Evolutionary conservation across 1,140 invertebrate genomes (phyloP).

Genomic region (Telenomus remus): DNA sequence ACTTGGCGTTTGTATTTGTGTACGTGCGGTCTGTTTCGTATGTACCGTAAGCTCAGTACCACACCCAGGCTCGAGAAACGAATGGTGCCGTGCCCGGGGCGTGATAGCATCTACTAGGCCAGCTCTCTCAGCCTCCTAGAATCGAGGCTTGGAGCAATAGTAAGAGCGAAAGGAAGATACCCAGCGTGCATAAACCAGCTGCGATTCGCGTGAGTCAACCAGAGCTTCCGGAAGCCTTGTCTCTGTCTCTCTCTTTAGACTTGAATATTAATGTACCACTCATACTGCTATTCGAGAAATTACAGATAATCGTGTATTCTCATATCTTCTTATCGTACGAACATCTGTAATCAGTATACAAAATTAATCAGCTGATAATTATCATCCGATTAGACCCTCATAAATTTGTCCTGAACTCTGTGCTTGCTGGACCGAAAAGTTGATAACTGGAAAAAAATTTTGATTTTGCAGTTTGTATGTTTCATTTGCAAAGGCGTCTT

Average conservation of each 20-base stretch:
- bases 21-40: constrained; percentile 34
- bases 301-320: constrained; percentile 20
- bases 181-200: constrained; percentile 37
- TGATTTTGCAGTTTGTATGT: no score
- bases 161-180: constrained; percentile 23
- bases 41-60: constrained; percentile 51
- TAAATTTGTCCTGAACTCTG: constrained; percentile 17
- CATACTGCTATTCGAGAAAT: constrained; percentile 28
- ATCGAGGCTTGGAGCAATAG: constrained; percentile 10
- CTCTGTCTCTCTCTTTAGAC: constrained; percentile 9
- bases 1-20: constrained; percentile 19
- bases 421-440: no score
- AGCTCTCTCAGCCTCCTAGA: constrained; percentile 47
- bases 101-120: constrained; percentile 55
- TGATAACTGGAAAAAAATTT: no score
- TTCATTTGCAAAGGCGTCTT: no score
- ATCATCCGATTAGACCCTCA: constrained; percentile 8
- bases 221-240: constrained; percentile 48
- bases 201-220: constrained; percentile 52
- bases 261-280: constrained; percentile 50
- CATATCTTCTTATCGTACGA: constrained; percentile 16
- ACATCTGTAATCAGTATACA: constrained; percentile 12
- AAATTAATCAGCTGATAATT: constrained; percentile 39
- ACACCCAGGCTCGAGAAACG: constrained; percentile 52
- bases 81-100: constrained; percentile 29